Conservation (phyloP, 2,888 invertebrate genomes). For the Drosophila borborema region DNA sequence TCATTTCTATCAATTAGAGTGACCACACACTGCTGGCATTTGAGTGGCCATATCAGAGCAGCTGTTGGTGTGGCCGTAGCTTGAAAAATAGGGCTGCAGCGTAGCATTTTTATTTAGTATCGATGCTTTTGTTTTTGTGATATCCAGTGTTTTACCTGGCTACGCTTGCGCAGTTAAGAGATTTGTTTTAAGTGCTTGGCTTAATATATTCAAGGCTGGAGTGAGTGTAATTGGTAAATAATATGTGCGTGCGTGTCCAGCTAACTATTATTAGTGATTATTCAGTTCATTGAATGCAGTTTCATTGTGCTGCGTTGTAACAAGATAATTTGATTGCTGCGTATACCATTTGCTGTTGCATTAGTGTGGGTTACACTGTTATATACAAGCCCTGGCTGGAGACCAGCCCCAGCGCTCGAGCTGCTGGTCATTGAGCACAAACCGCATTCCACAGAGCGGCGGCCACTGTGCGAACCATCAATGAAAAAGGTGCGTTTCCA, state of each 20-base stretch:
- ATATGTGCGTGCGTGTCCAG: neutral
- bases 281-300: neutral
- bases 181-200: constrained; percentile 10
- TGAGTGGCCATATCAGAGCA: constrained; percentile 10
- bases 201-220: neutral
- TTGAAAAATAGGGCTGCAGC: neutral
- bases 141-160: constrained; percentile 34
- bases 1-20: constrained; percentile 20
- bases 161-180: constrained; percentile 55
- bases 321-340: constrained; percentile 46
- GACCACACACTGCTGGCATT: constrained; percentile 20
- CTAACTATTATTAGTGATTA: neutral
- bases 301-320: constrained; percentile 20
- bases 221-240: neutral
- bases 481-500: constrained; percentile 71
- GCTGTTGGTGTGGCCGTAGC: constrained; percentile 39
- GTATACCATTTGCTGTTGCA: constrained; percentile 33
- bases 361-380: constrained; percentile 49
- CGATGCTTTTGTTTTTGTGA: constrained; percentile 33
- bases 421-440: constrained; percentile 61
- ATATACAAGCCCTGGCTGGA: constrained; percentile 41
- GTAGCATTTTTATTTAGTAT: constrained; percentile 10
- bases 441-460: constrained; percentile 61
- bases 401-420: constrained; percentile 34
- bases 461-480: constrained; percentile 49